Percentiles rank a stretch among this genome's conserved stretches.
These are phyloP conservation scores for Calliopsis andreniformis DNA, from an alignment of 1,140 invertebrate species.

Conservation along the genomic window DNA sequence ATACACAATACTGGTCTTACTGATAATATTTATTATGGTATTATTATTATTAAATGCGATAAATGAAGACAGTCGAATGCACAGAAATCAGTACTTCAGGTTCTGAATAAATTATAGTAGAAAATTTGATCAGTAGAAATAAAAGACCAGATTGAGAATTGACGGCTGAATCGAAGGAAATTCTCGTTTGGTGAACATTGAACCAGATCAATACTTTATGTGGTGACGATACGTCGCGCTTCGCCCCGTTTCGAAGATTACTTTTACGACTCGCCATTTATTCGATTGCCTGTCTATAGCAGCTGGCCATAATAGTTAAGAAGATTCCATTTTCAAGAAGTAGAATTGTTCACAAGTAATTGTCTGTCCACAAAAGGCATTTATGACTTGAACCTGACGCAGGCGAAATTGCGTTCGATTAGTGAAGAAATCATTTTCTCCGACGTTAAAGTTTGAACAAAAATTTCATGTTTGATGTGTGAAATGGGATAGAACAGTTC, in stretches of 20 bases:
- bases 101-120: too few relatives aligned
- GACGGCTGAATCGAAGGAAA: background rate
- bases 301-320: constrained; percentile 17
- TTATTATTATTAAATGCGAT: too few relatives aligned
- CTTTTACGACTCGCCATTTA: constrained; percentile 8
- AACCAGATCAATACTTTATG: constrained; percentile 18
- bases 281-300: constrained; percentile 9
- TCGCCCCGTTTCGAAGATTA: constrained; percentile 12
- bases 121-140: too few relatives aligned
- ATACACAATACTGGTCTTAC: too few relatives aligned
- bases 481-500: background rate
- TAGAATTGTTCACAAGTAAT: constrained; percentile 9
- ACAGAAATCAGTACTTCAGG: too few relatives aligned
- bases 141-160: background rate
- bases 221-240: constrained; percentile 11
- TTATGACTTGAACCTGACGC: background rate
- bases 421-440: too few relatives aligned
- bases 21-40: too few relatives aligned
- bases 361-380: background rate
- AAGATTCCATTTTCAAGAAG: constrained; percentile 15
- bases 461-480: too few relatives aligned
- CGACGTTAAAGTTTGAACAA: too few relatives aligned
- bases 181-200: constrained; percentile 3
- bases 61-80: too few relatives aligned
- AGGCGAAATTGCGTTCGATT: background rate